Evolutionary conservation across 2,888 invertebrate genomes (phyloP), one percentile per base, ranked within the genome.

Genomic region (Synanthedon tipuliformis): DNA sequence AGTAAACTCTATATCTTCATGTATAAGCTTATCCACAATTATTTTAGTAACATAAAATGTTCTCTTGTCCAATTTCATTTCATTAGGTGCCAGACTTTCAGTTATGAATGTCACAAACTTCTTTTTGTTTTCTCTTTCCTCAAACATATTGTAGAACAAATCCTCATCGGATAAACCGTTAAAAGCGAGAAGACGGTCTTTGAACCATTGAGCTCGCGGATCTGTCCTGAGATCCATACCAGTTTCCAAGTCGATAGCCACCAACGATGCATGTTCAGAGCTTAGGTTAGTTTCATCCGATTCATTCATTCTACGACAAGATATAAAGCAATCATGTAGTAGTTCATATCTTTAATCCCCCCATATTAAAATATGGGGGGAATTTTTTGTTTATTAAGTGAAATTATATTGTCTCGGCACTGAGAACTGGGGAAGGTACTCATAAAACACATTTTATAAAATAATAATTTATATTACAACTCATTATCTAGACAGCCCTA

Each of bases 1-100:
- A 61, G 92, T 89, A 56, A 94, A 90, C 74, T 94, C 94, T 68
- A 92, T 92, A 65, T 94, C 93, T 15, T 92, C 89, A 66, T 87
- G 79, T 53, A 88, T 84, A 8, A 93, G 79, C 69, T 92, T 92
- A 63, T 92, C 93, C 52, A 90, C 91, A 61, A 92, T 91, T 1
- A 92, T 92, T 69, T 92, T 92, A 65, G 92, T 89, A 13, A 93
- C 85, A 63, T 89, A 92, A 61, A 94, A 85, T 16, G 92, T 80
- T 63, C 89, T 89, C 56, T 88, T 90, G 15, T 90, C 87, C 48
- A 91, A 64, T 0, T 70, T 61, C 48, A 73, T 58, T 50, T 87
- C 86, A 57, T 80, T 74, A 0, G 75, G 72, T 45, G 68, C 65
- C 23, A 80, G 54, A 0, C 77, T 69, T 11, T 69, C 55, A 1